Conservation (phyloP, 2,888 invertebrate genomes). For the Acanthosepion pharaonis region DNA sequence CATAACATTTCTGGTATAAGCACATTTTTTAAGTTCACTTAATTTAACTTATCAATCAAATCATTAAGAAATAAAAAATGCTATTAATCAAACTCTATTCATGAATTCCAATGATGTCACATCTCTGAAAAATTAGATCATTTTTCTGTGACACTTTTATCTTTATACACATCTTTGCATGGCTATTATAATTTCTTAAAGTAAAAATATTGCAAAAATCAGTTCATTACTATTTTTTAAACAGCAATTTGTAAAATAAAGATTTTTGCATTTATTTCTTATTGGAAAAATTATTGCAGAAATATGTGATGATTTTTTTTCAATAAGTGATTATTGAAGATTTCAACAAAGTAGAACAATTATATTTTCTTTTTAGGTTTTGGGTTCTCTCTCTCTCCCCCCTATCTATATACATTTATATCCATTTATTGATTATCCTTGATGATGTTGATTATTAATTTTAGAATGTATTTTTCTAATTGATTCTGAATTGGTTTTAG, state of each 20-base stretch:
- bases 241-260: not conserved
- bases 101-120: not conserved
- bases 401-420: not conserved
- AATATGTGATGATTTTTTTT: not conserved
- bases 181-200: not conserved
- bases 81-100: not conserved
- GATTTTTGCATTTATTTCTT: not conserved
- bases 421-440: not conserved
- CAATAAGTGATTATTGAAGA: not conserved
- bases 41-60: too few relatives aligned
- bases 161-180: not conserved
- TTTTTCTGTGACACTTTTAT: not conserved
- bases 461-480: not conserved
- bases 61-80: not conserved
- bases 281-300: not conserved
- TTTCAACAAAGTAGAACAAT: slow-evolving; percentile 33
- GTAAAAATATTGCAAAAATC: not conserved
- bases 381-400: not conserved
- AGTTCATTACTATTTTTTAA: not conserved
- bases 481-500: slow-evolving; percentile 18
- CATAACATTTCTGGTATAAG: too few relatives aligned
- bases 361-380: not conserved
- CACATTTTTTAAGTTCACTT: too few relatives aligned
- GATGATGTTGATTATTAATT: not conserved
- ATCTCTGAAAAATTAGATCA: not conserved